Conservation (phyloP, 2,888 invertebrate genomes). For the Acleris cristana region DNA sequence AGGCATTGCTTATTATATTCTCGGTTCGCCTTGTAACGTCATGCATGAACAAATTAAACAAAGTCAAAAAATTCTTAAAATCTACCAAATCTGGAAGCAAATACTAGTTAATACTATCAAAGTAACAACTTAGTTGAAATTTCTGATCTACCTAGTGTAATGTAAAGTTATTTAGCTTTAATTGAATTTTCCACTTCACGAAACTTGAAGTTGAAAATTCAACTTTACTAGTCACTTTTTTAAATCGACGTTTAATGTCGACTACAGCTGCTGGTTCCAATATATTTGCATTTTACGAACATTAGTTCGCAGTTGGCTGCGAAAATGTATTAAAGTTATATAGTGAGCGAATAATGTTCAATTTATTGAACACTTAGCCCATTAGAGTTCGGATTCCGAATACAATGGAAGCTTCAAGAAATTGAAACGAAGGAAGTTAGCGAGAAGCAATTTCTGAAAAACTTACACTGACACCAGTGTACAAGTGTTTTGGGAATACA, state of each 20-base stretch:
- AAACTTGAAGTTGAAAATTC: constrained; percentile 16
- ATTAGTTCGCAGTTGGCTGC: constrained; percentile 34
- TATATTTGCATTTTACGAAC: constrained; percentile 36
- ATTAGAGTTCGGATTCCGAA: constrained; percentile 6
- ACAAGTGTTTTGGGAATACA: too few relatives aligned
- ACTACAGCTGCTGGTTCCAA: constrained; percentile 32
- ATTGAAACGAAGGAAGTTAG: too few relatives aligned
- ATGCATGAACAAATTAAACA: too few relatives aligned
- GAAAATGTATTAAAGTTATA: constrained; percentile 30
- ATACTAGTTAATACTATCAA: too few relatives aligned
- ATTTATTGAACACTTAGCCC: constrained; percentile 25
- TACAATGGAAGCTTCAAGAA: too few relatives aligned
- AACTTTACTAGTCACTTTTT: constrained; percentile 26
- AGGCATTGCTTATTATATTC: too few relatives aligned
- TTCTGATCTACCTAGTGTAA: background rate
- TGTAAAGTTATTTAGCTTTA: background rate
- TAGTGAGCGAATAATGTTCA: constrained; percentile 20
- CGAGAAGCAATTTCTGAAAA: too few relatives aligned
- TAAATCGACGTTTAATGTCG: constrained; percentile 28
- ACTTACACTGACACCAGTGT: too few relatives aligned
- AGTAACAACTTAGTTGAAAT: too few relatives aligned
- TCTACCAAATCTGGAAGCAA: too few relatives aligned
- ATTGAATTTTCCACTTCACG: constrained; percentile 40
- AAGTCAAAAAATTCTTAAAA: too few relatives aligned
- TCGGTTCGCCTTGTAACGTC: too few relatives aligned